These are phyloP conservation scores for Temnothorax unifasciatus DNA, from an alignment of 2,888 invertebrate species.

Conservation along the genomic window DNA sequence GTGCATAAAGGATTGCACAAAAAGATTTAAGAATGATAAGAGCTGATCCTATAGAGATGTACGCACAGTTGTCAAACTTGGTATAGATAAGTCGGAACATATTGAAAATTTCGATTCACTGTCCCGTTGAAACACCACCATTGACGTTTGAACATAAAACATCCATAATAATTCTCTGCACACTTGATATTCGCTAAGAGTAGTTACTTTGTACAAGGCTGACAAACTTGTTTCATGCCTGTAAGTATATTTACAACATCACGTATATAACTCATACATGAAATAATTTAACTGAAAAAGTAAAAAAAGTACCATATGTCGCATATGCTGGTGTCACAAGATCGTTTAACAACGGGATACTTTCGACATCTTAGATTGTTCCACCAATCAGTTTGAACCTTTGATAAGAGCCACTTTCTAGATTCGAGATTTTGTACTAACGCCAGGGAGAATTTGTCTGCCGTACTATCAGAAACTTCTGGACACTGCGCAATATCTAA, in stretches of 20 bases:
- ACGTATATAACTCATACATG: background rate
- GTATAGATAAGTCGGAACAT: conserved; percentile 80
- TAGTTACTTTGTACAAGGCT: conserved; percentile 73
- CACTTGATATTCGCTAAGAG: conserved; percentile 83
- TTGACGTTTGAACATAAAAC: conserved; percentile 80
- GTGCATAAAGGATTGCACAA: background rate
- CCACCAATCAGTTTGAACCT: conserved; percentile 86
- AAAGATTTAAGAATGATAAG: background rate
- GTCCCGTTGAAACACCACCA: conserved; percentile 79
- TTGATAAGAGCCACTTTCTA: conserved; percentile 81
- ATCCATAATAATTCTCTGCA: conserved; percentile 84
- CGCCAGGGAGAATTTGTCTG: conserved; percentile 68
- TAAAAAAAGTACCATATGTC: conserved; percentile 82
- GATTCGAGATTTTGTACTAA: conserved; percentile 77
- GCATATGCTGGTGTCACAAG: conserved; percentile 85
- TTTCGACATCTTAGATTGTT: conserved; percentile 83
- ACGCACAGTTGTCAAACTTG: conserved; percentile 82
- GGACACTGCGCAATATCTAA: conserved; percentile 49
- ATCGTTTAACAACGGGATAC: conserved; percentile 80
- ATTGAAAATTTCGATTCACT: conserved; percentile 74
- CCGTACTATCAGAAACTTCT: conserved; percentile 44
- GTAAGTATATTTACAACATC: conserved; percentile 36
- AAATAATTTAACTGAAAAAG: conserved; percentile 9
- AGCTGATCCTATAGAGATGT: background rate
- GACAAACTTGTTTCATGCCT: conserved; percentile 77